phyloP scores from a whole-genome alignment of 2,888 invertebrate genomes.

The Ellobium chinense region DNA sequence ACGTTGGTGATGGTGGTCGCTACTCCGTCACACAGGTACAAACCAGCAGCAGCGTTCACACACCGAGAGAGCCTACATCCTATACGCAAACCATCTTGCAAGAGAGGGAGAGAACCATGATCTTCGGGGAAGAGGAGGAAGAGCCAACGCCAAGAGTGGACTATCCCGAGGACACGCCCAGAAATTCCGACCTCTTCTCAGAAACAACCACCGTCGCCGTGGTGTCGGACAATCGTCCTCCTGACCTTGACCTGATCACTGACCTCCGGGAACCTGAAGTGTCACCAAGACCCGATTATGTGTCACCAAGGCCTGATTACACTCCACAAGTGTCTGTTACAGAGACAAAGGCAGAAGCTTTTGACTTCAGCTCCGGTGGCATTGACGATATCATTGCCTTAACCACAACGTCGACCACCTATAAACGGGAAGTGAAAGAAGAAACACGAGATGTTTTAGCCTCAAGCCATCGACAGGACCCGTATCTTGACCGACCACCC shows the following conservation, averaged over 20 bases:
- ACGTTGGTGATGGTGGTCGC: background rate
- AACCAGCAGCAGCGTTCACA: background rate
- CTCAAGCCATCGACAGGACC: constrained; percentile 20
- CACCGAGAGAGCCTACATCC: background rate
- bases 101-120: background rate
- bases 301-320: constrained; percentile 9
- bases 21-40: constrained; percentile 28
- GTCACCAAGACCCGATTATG: no score
- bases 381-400: constrained; percentile 8
- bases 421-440: background rate
- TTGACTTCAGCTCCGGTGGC: background rate
- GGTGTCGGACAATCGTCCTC: background rate
- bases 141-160: background rate
- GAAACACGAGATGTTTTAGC: background rate
- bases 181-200: background rate
- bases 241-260: background rate
- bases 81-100: background rate
- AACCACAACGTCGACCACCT: background rate
- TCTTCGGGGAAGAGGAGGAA: background rate
- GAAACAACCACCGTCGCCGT: no score
- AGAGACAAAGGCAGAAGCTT: background rate
- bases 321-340: background rate
- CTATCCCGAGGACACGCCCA: background rate
- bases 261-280: background rate
- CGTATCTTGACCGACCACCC: background rate